Base-by-base conservation (phyloP, 2,113 vertebrate genomes). In the Hippopotamus amphibius region DNA sequence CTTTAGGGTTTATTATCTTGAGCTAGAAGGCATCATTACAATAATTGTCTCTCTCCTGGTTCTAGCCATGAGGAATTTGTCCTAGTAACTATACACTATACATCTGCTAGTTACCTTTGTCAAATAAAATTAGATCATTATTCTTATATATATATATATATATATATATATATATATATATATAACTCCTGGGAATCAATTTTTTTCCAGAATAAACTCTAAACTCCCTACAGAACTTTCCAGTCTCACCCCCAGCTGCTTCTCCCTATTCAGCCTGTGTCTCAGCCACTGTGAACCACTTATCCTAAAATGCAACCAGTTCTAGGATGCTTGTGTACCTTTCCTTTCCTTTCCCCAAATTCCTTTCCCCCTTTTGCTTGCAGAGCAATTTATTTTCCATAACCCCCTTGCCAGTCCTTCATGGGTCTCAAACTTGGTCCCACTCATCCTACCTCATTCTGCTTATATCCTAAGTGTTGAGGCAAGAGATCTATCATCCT, bases 61-160 rank as follows among this genome's bases (percentile, higher is more conserved):
- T 71, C 57, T 11, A 21, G 21, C 33, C 43, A 48, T 46, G 55
- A 92, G 37, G 43, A 41, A 69, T 86, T 82, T 69, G 33, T 68
- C 37, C 74, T 65, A 55, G 50, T 30, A 53, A 94, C 26, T 16
- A 22, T 55, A 59, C 11, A 22, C 63, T 50, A 8, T 66, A 77
- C 5, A 33, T 53, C 28, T 83, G 7, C 16, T n/a, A 59, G 28
- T 74, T 72, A 69, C 16, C 30, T 87, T 87, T 72, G 68, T 65
- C 61, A 94, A 71, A 61, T 63, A 80, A 76, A 87, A 68, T n/a
- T 37, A 82, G 50, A 46, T 68, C 17, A 41, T 84, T 86, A 41
- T 80, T 59, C 12, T 89, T 53, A 84, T 43, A 72, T 68, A 50
- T 81, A 55, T 22, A 74, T 37, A 37, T 37, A 2, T 37, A 37